Evolutionary conservation across 2,888 invertebrate species (phyloP), one percentile per base, ranked within the genome.

Genomic region (Eilema sororculum): DNA sequence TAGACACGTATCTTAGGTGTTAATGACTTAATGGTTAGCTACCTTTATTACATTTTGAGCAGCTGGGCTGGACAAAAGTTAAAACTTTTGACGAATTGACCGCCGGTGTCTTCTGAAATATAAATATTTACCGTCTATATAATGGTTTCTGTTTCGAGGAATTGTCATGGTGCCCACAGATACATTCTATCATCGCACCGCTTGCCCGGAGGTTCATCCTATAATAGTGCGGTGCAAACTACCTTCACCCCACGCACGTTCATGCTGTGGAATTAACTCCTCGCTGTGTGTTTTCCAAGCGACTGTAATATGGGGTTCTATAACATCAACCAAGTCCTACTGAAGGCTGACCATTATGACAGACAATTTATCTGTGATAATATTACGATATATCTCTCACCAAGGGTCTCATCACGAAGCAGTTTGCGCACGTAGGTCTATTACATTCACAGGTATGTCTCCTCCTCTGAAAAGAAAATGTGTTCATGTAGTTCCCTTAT

Each of bases 371-470:
- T 12, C 1, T 41, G 28, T 0, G 13, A 59, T 10, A 62, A 20
- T 5, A 12, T 16, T n/a, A 5, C 2, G 22, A 8, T 41, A 8
- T 41, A 3, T 65, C 30, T 28, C 67, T 75, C 57, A 80, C 82
- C 73, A 71, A 63, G 10, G 82, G 83, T 68, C 69, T 79, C 13
- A 64, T 65, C 20, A 82, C 80, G 63, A 83, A 83, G 66, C 83
- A 83, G 57, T 56, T 76, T 10, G 61, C 64, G 59, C 83, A 83
- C 2, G 67, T 70, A 3, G 79, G 82, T 28, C 57, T 57, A 9
- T 30, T 63, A 70, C 83, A 83, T 65, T 83, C 79, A 64, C 83
- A 83, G 2, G 16, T 24, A 33, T 68, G 67, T 62, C 61, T 46
- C 16, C 67, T 61, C 62, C 28, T 67, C 59, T 67, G 28, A 28